phyloP scores from a whole-genome alignment of 2,888 invertebrate species.

The Aleiodes leptofemur region DNA sequence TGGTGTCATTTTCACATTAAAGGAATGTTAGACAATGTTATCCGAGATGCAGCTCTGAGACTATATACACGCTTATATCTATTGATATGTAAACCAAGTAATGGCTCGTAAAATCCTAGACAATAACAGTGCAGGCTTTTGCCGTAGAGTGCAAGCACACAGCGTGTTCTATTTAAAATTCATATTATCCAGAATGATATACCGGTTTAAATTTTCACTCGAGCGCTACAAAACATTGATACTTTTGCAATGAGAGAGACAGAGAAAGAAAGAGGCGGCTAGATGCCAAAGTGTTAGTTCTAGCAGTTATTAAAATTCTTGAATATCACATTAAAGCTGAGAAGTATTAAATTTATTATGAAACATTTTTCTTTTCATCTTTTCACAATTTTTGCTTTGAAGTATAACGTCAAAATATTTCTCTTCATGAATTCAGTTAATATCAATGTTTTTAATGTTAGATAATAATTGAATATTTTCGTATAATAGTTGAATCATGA shows the following conservation, averaged over 20 bases:
- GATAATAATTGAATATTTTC: no score
- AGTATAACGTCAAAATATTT: no score
- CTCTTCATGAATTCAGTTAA: no score
- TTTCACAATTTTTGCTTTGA: no score
- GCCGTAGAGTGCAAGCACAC: slow-evolving; percentile 54
- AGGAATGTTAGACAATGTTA: neutral
- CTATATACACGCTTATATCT: slow-evolving; percentile 32
- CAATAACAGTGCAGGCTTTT: slow-evolving; percentile 58
- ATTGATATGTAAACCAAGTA: slow-evolving; percentile 70
- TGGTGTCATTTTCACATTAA: slow-evolving; percentile 7
- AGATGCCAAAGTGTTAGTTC: no score
- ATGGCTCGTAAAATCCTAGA: slow-evolving; percentile 67
- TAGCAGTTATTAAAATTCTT: no score
- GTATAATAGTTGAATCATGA: neutral
- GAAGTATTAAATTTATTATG: no score
- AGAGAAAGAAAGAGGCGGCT: no score
- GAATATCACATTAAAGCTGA: no score
- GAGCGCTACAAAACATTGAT: slow-evolving; percentile 60
- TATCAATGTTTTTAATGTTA: no score
- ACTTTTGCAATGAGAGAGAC: no score
- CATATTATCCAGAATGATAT: slow-evolving; percentile 66
- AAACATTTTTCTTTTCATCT: no score
- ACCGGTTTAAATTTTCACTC: slow-evolving; percentile 67
- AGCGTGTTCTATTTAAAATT: slow-evolving; percentile 60
- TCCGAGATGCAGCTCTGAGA: neutral